These are phyloP conservation scores for Limanda limanda DNA, from an alignment of 2,113 vertebrate genomes.

Conservation along the genomic window DNA sequence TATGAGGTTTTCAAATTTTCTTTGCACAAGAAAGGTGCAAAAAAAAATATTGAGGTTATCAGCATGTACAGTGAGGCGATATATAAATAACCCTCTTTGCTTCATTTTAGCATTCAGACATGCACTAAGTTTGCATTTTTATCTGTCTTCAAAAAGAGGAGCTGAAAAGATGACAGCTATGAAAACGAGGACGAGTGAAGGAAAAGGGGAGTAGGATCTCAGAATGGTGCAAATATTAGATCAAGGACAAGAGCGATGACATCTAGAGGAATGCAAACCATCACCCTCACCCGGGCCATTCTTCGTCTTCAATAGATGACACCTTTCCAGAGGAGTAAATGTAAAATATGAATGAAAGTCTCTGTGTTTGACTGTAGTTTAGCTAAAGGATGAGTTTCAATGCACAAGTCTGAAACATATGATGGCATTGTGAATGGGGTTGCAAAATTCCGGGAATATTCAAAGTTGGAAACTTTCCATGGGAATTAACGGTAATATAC, in stretches of 20 bases:
- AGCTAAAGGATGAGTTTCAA: background rate
- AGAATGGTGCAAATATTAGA: background rate
- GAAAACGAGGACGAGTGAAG: background rate
- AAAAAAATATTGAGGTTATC: slow-evolving; percentile 32
- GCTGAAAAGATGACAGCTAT: background rate
- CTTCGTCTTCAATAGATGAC: slow-evolving; percentile 1
- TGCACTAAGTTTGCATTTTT: slow-evolving; percentile 27
- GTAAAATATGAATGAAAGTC: background rate
- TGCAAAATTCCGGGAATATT: no score
- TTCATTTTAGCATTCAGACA: slow-evolving; percentile 13
- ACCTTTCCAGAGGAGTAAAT: background rate
- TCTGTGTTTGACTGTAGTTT: background rate
- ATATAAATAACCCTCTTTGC: slow-evolving; percentile 14
- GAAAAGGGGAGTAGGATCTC: background rate
- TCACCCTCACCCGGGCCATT: background rate
- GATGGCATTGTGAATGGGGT: no score
- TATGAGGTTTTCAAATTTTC: slow-evolving; percentile 39
- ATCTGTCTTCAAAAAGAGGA: slow-evolving; percentile 15
- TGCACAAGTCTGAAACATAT: background rate
- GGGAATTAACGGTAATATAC: no score
- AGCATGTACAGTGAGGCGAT: slow-evolving; percentile 2
- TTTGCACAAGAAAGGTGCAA: slow-evolving; percentile 30
- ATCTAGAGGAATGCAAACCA: background rate
- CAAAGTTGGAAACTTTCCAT: no score
- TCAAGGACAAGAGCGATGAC: background rate